phyloP scores from a whole-genome alignment of 2,888 invertebrate species.

The Siphlonurus alternatus region DNA sequence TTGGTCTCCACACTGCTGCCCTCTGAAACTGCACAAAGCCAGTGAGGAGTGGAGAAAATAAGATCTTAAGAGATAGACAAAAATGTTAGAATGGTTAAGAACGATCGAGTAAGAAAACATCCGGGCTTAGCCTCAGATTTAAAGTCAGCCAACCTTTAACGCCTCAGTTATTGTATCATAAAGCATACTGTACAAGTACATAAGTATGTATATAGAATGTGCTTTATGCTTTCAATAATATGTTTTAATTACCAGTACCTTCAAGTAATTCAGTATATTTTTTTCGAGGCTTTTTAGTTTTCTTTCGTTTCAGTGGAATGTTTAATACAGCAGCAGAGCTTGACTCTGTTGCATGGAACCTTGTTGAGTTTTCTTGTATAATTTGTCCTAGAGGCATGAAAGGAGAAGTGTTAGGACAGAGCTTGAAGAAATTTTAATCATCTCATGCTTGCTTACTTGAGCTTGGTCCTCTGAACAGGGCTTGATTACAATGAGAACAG shows the following conservation, averaged over 20 bases:
- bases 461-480: conserved; percentile 13
- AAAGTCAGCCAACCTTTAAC: no score
- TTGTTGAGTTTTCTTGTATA: conserved; percentile 11
- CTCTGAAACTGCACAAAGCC: conserved; percentile 38
- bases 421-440: no score
- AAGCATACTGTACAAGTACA: no score
- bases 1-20: conserved; percentile 43
- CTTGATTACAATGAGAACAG: conserved; percentile 22
- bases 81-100: no score
- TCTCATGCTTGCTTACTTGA: conserved; percentile 14
- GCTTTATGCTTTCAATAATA: no score
- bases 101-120: no score
- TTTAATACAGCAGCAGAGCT: conserved; percentile 18
- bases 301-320: conserved; percentile 24
- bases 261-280: conserved; percentile 51
- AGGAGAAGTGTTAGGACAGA: no score
- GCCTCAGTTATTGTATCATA: no score
- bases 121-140: no score
- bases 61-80: background rate
- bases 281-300: conserved; percentile 30
- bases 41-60: conserved; percentile 7
- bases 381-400: no score
- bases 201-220: no score
- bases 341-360: conserved; percentile 19
- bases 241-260: no score